phyloP scores from a whole-genome alignment of 2,113 vertebrate species.

The Eclectus roratus region DNA sequence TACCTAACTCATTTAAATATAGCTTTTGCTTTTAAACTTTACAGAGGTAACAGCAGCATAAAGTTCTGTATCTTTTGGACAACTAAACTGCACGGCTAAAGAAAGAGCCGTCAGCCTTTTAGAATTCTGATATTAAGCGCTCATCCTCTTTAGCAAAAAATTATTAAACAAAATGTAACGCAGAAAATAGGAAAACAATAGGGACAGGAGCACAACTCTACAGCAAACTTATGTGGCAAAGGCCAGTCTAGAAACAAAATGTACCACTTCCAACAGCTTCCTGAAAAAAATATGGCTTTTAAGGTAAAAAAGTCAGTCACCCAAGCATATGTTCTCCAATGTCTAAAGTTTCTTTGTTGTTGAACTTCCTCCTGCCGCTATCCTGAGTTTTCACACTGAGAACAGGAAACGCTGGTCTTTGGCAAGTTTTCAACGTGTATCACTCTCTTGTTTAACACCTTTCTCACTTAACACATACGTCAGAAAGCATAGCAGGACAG shows the following conservation, averaged over 20 bases:
- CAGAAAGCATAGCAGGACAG: background rate
- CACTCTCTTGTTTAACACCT: background rate
- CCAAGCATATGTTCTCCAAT: background rate
- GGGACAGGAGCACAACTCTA: background rate
- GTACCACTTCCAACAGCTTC: background rate
- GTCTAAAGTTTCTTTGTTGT: conserved; percentile 12
- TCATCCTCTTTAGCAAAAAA: background rate
- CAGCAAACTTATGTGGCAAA: background rate
- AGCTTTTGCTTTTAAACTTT: background rate
- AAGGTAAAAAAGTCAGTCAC: background rate
- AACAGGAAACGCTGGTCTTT: background rate
- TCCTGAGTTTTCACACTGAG: background rate
- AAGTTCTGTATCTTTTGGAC: background rate
- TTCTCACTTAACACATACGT: background rate
- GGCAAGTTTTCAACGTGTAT: background rate
- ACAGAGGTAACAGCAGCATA: background rate
- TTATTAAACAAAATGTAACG: background rate
- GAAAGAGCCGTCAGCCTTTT: background rate
- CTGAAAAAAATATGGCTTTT: background rate
- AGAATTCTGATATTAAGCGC: background rate
- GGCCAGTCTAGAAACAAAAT: background rate
- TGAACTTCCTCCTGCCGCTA: background rate
- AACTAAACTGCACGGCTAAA: background rate
- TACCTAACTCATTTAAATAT: conserved; percentile 18
- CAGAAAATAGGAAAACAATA: background rate